These are phyloP conservation scores for Babyrousa celebensis DNA, from an alignment of 2,797 vertebrate species.

Conservation along the genomic window DNA sequence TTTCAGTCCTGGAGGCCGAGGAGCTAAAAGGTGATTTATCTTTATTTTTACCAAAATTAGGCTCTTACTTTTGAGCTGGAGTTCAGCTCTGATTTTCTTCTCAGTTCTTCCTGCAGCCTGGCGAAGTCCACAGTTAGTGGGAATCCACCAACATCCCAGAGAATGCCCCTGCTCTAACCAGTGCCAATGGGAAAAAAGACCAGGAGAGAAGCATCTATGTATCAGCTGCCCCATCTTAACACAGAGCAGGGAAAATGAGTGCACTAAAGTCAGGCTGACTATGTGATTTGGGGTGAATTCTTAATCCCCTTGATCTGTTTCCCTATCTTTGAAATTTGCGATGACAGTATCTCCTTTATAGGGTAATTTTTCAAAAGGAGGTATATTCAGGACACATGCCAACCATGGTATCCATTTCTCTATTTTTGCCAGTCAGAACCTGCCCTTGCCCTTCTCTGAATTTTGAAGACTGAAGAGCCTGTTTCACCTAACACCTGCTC, in stretches of 20 bases:
- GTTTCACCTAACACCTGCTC: background rate
- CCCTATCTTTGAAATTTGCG: background rate
- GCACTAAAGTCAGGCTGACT: background rate
- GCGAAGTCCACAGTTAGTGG: background rate
- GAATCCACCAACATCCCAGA: background rate
- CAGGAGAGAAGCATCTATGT: background rate
- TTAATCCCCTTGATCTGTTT: background rate
- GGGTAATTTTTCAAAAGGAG: background rate
- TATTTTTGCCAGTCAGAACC: accelerated
- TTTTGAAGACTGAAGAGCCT: slow-evolving; percentile 19
- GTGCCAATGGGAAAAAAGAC: background rate
- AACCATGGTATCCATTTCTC: slow-evolving; percentile 1
- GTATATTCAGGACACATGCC: background rate
- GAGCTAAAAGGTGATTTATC: background rate
- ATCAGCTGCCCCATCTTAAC: background rate
- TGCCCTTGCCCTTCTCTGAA: background rate
- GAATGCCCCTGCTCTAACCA: background rate
- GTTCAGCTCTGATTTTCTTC: background rate
- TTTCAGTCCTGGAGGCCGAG: background rate
- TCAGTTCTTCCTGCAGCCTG: background rate
- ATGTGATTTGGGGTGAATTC: background rate
- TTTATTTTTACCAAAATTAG: background rate
- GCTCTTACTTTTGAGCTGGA: background rate
- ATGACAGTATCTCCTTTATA: background rate
- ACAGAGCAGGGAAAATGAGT: background rate